Evolutionary conservation across 2,888 invertebrate species (phyloP).

Genomic region (Euzetes globulus): DNA sequence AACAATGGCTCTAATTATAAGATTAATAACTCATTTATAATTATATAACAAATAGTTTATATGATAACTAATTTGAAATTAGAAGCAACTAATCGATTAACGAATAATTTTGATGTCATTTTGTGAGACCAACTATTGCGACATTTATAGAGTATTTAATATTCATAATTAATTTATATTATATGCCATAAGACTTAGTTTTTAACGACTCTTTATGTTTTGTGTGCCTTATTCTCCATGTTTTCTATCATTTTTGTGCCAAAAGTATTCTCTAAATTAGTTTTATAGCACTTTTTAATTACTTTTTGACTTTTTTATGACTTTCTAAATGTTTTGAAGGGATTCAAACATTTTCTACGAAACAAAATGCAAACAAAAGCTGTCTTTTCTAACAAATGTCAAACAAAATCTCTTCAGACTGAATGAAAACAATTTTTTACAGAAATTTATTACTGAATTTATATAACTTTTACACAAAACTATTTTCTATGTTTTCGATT

Average conservation of each 20-base stretch:
- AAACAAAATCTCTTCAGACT: too few relatives aligned
- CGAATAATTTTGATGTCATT: not conserved
- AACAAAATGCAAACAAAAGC: too few relatives aligned
- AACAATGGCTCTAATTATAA: too few relatives aligned
- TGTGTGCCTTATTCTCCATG: slow-evolving; percentile 20
- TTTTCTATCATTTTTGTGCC: slow-evolving; percentile 23
- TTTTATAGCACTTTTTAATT: not conserved
- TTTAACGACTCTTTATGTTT: slow-evolving; percentile 2
- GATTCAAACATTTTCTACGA: not conserved
- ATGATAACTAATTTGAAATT: not conserved
- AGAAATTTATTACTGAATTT: too few relatives aligned
- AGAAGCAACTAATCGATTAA: slow-evolving; percentile 15
- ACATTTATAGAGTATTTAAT: not conserved
- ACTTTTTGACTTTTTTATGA: not conserved
- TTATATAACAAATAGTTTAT: not conserved
- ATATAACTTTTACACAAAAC: too few relatives aligned
- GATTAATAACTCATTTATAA: not conserved
- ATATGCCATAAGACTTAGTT: slow-evolving; percentile 30
- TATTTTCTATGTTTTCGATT: not conserved
- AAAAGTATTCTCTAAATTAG: not conserved
- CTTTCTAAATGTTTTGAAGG: not conserved
- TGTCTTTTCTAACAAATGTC: not conserved
- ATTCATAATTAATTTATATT: not conserved
- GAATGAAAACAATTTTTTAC: too few relatives aligned
- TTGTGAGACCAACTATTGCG: slow-evolving; percentile 8